Evolutionary conservation across 2,113 vertebrate genomes (phyloP).

Genomic region (Cranoglanis bouderius): DNA sequence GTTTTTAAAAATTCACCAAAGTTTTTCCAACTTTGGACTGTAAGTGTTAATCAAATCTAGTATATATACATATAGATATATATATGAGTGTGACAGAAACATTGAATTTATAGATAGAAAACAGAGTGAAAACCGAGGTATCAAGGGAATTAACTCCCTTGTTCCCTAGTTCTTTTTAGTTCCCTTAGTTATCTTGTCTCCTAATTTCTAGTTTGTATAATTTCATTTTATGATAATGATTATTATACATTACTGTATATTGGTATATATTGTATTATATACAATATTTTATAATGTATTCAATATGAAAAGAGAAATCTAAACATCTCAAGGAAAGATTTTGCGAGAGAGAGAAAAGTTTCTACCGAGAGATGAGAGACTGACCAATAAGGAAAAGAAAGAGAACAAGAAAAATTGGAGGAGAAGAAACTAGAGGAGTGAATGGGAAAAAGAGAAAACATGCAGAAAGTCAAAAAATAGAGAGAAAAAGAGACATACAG

Average conservation of each 20-base stretch:
- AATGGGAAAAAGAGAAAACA: neutral
- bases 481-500: neutral
- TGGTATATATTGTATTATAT: neutral
- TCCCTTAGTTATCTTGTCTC: neutral
- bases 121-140: constrained; percentile 54
- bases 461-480: neutral
- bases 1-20: neutral
- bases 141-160: neutral
- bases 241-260: neutral
- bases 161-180: neutral
- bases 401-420: constrained; percentile 27
- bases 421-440: neutral
- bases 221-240: neutral
- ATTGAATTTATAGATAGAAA: constrained; percentile 30
- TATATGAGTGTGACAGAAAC: neutral
- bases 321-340: neutral
- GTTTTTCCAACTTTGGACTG: no score
- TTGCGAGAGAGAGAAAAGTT: neutral
- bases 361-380: constrained; percentile 52
- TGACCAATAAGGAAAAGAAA: constrained; percentile 48
- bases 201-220: neutral
- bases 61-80: neutral
- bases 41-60: neutral
- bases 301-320: neutral
- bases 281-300: neutral